Evolutionary conservation across 1,140 invertebrate genomes (phyloP), one percentile per base, ranked within the genome.

Genomic region (Sycophaga agraensis): DNA sequence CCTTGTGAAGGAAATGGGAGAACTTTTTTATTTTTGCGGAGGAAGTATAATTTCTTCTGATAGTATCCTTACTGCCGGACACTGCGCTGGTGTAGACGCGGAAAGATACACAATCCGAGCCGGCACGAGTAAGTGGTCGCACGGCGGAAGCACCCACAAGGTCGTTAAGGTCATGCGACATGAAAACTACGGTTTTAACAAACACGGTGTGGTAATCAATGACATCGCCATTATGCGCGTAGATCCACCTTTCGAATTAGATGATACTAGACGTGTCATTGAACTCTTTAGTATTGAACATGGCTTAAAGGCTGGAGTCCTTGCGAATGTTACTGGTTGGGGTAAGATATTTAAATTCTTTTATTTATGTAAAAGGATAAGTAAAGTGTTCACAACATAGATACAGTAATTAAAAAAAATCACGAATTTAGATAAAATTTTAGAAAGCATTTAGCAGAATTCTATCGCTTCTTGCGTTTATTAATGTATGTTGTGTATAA

Each of bases 261-360:
- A n/a, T 5, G 6, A 28, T 0, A 70, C 66, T 0, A 65, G 66
- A 16, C 31, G 65, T 0, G 45, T 68, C 2, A 49, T 73, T 31
- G 9, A 31, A 11, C 43, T 75, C 0, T 75, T 69, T 43, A 51
- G 66, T 0, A 28, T 37, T 4, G 9, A 42, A 21, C 68, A 73
- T 35, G 53, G 68, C 24, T 14, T 59, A 0, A 7, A 21, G 0
- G 45, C 24, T 14, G 79, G 77, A 12, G 66, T 70, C 3, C 45
- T 34, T 0, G 62, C 70, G 0, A 34, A 53, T 0, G 72, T 79
- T 24, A 78, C 74, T 9, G 80, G 80, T 1, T 82, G 80, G 78
- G 80, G 80, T 28, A 68, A 70, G 24, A 34, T 34, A 34, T 34
- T 11, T 6, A 6, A 34, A 5, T 34, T 34, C 31, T 34, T 34